Percentiles rank a stretch among this genome's conserved stretches.
Conservation (phyloP, 2,888 invertebrate species). For the Priapulus caudatus region DNA sequence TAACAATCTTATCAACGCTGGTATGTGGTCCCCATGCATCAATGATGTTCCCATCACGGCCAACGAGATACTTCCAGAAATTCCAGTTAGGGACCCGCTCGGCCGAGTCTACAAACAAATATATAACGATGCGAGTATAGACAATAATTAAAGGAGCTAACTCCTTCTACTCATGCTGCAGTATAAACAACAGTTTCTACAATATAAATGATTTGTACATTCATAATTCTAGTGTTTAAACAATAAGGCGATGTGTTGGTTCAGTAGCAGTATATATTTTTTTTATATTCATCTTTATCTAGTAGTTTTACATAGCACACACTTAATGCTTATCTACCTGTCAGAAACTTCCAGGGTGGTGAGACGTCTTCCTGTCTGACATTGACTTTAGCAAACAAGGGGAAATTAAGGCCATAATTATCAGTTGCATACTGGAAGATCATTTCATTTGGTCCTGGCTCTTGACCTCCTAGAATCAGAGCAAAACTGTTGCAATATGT, state of each 20-base stretch:
- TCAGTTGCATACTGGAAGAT: slow-evolving; percentile 36
- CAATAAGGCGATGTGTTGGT: too few species aligned
- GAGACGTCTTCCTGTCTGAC: slow-evolving; percentile 35
- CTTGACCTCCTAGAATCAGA: too few species aligned
- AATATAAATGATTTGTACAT: too few species aligned
- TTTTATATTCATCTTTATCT: too few species aligned
- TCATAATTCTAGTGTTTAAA: too few species aligned
- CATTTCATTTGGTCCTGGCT: slow-evolving; percentile 38
- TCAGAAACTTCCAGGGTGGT: slow-evolving; percentile 36
- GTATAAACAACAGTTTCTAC: background rate
- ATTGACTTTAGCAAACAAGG: slow-evolving; percentile 41
- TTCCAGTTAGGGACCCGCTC: slow-evolving; percentile 41
- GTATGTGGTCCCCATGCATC: slow-evolving; percentile 40
- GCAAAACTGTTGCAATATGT: too few species aligned
- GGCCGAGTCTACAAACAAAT: slow-evolving; percentile 24
- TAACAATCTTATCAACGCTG: slow-evolving; percentile 32
- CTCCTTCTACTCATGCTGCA: slow-evolving; percentile 20
- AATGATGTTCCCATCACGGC: slow-evolving; percentile 39
- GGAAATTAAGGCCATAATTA: slow-evolving; percentile 40
- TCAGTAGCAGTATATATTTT: too few species aligned
- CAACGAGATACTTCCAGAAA: slow-evolving; percentile 45
- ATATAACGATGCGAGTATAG: too few species aligned
- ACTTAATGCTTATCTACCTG: slow-evolving; percentile 26
- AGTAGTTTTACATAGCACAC: too few species aligned
- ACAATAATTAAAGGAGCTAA: slow-evolving; percentile 20